These are phyloP conservation scores for Marronus borbonicus DNA, from an alignment of 2,888 invertebrate species.

Conservation along the genomic window DNA sequence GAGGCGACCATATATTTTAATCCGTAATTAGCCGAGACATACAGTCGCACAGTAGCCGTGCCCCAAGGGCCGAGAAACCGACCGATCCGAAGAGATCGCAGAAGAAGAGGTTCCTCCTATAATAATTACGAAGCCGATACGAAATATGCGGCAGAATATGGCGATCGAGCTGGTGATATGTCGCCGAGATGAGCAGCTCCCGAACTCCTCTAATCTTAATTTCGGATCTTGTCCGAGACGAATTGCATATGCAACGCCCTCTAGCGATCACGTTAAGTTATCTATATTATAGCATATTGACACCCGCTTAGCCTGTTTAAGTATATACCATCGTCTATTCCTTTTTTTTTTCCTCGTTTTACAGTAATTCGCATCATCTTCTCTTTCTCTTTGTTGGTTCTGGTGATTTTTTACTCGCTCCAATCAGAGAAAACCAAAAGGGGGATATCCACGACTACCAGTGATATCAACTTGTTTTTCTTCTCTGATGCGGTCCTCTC, in stretches of 20 bases:
- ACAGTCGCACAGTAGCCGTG: slow-evolving; percentile 49
- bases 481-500: background rate
- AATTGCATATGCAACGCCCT: slow-evolving; percentile 40
- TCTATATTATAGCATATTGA: slow-evolving; percentile 41
- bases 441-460: background rate
- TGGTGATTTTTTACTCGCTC: background rate
- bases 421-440: background rate
- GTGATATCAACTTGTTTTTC: background rate
- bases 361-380: background rate
- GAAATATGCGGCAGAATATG: slow-evolving; percentile 16
- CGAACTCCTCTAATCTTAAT: slow-evolving; percentile 39
- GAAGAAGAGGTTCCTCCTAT: background rate
- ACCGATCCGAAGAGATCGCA: slow-evolving; percentile 19
- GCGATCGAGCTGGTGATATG: slow-evolving; percentile 51
- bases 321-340: background rate
- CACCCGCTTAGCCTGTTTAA: slow-evolving; percentile 30
- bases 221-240: slow-evolving; percentile 42
- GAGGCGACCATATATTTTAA: slow-evolving; percentile 49
- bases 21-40: slow-evolving; percentile 51
- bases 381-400: background rate
- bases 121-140: slow-evolving; percentile 25
- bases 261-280: slow-evolving; percentile 46
- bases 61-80: slow-evolving; percentile 42
- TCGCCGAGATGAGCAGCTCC: slow-evolving; percentile 52
- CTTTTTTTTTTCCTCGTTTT: background rate